phyloP scores from a whole-genome alignment of 2,113 vertebrate species.

The Nanger granti region DNA sequence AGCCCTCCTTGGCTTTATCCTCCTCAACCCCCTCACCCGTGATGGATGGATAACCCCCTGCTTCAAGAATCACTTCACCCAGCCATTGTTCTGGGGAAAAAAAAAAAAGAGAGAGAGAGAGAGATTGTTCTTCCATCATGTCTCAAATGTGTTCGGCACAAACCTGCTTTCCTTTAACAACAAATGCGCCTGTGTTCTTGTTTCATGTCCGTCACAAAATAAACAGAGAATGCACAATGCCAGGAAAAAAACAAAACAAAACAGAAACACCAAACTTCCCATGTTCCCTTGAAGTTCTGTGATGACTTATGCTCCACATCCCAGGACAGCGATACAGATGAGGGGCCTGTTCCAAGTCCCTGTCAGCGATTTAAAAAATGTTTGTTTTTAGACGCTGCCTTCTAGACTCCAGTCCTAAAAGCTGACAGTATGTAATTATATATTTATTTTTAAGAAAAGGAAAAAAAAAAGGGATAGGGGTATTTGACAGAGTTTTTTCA shows the following conservation, averaged over 20 bases:
- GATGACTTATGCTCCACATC: slow-evolving; percentile 35
- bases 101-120: neutral
- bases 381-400: slow-evolving; percentile 8
- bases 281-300: neutral
- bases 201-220: slow-evolving; percentile 24
- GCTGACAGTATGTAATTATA: neutral
- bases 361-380: neutral
- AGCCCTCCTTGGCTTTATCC: slow-evolving; percentile 47
- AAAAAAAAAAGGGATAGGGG: neutral
- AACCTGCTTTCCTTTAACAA: slow-evolving; percentile 45
- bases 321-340: neutral
- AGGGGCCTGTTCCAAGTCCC: slow-evolving; percentile 9
- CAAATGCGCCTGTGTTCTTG: slow-evolving; percentile 30
- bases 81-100: slow-evolving; percentile 1
- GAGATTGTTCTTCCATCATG: slow-evolving; percentile 43
- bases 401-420: neutral
- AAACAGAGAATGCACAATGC: neutral
- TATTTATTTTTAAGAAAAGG: slow-evolving; percentile 18
- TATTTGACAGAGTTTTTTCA: neutral
- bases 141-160: slow-evolving; percentile 52
- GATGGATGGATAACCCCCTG: slow-evolving; percentile 41
- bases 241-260: neutral
- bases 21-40: slow-evolving; percentile 18
- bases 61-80: slow-evolving; percentile 47
- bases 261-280: neutral